Percentiles rank a stretch among this genome's conserved stretches.
phyloP scores from a whole-genome alignment of 1,140 invertebrate species.

The Pteromalus puparum region DNA sequence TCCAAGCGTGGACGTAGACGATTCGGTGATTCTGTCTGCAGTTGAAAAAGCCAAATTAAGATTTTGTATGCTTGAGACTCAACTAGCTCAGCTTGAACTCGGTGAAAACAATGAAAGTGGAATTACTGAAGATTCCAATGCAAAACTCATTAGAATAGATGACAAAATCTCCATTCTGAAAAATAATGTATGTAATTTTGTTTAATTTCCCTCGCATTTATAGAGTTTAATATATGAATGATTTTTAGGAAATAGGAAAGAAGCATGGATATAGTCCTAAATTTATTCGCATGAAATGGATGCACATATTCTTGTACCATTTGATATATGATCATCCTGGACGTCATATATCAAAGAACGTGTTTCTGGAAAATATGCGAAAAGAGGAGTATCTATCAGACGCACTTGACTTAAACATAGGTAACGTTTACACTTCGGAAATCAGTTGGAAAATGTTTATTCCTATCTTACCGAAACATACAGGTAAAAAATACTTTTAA shows the following conservation, averaged over 20 bases:
- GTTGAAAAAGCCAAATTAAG: slow-evolving; percentile 81
- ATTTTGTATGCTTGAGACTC: slow-evolving; percentile 67
- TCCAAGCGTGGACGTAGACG: slow-evolving; percentile 74
- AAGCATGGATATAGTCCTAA: slow-evolving; percentile 80
- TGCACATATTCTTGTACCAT: slow-evolving; percentile 85
- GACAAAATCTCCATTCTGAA: slow-evolving; percentile 53
- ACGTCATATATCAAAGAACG: slow-evolving; percentile 64
- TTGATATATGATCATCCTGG: slow-evolving; percentile 79
- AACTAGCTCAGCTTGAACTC: neutral
- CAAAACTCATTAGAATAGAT: slow-evolving; percentile 49
- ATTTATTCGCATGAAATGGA: slow-evolving; percentile 80
- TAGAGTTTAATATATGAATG: slow-evolving; percentile 25
- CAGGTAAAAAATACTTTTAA: slow-evolving; percentile 64
- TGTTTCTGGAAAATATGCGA: slow-evolving; percentile 66
- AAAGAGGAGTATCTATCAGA: slow-evolving; percentile 67
- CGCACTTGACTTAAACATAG: slow-evolving; percentile 70
- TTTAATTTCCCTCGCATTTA: neutral
- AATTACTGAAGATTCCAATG: neutral
- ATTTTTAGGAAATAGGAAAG: slow-evolving; percentile 64
- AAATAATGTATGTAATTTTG: slow-evolving; percentile 53
- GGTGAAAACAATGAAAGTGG: slow-evolving; percentile 17
- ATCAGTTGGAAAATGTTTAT: slow-evolving; percentile 86
- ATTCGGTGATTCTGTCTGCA: slow-evolving; percentile 77
- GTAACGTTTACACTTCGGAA: slow-evolving; percentile 74
- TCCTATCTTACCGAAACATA: slow-evolving; percentile 80